phyloP scores from a whole-genome alignment of 2,113 vertebrate genomes.

The Tonatia bakeri region DNA sequence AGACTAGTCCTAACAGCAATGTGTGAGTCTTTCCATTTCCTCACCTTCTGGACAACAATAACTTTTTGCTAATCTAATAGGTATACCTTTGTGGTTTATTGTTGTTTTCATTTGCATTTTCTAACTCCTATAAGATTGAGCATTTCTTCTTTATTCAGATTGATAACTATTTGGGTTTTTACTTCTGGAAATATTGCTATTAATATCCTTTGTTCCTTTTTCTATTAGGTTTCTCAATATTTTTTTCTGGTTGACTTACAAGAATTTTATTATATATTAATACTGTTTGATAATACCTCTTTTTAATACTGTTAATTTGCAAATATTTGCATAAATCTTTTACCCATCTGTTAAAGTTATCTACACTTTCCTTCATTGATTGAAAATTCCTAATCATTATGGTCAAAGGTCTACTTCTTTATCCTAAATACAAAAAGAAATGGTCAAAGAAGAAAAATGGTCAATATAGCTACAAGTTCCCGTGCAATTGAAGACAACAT shows the following conservation, averaged over 20 bases:
- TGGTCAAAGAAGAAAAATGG: not conserved
- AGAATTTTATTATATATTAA: slow-evolving; percentile 22
- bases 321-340: slow-evolving; percentile 48
- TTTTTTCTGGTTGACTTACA: slow-evolving; percentile 45
- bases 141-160: slow-evolving; percentile 16
- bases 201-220: slow-evolving; percentile 44
- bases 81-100: not conserved
- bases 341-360: slow-evolving; percentile 36
- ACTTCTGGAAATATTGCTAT: slow-evolving; percentile 6
- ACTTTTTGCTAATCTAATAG: not conserved
- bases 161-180: not conserved
- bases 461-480: not conserved
- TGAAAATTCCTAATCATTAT: slow-evolving; percentile 4
- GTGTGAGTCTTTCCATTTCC: not conserved
- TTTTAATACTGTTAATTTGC: slow-evolving; percentile 25
- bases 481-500: not conserved
- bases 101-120: not conserved
- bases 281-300: not conserved
- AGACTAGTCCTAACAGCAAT: no score
- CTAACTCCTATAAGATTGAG: not conserved
- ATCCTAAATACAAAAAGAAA: not conserved
- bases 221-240: not conserved
- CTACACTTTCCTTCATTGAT: slow-evolving; percentile 37
- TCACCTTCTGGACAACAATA: not conserved
- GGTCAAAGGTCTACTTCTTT: not conserved